phyloP scores from a whole-genome alignment of 2,888 invertebrate species.

The Sarcophaga carnaria region DNA sequence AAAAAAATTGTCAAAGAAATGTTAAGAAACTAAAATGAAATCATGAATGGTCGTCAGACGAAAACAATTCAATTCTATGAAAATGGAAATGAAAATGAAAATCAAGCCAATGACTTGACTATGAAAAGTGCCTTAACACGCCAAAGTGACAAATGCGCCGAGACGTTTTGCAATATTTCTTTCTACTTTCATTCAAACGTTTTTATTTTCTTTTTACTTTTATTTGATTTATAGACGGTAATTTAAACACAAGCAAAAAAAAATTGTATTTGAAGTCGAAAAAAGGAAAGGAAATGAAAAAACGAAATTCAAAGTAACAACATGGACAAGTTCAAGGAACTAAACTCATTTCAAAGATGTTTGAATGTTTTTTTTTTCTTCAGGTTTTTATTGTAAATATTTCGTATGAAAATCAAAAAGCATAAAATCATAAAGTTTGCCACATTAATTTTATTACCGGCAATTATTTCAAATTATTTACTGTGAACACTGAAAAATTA shows the following conservation, averaged over 20 bases:
- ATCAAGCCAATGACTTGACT: not conserved
- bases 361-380: not conserved
- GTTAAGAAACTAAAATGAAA: not conserved
- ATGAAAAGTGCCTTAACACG: not conserved
- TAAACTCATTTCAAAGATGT: conserved; percentile 23
- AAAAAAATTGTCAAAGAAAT: conserved; percentile 15
- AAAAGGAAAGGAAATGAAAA: conserved; percentile 1
- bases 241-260: conserved; percentile 23
- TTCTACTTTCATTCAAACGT: conserved; percentile 4
- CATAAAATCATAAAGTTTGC: conserved; percentile 68
- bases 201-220: not conserved
- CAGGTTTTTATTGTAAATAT: not conserved
- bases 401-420: conserved; percentile 57
- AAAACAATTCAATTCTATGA: conserved; percentile 58
- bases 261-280: not conserved
- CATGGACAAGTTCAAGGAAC: conserved; percentile 42
- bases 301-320: not conserved
- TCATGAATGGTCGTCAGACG: conserved; percentile 57
- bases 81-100: not conserved
- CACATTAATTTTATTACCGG: conserved; percentile 69
- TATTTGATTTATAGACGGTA: conserved; percentile 55
- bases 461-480: conserved; percentile 67
- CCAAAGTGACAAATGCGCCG: conserved; percentile 45
- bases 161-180: conserved; percentile 30
- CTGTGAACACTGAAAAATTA: conserved; percentile 27